A percentile compares a stretch with the other conserved stretches of the same genome.
Conservation (phyloP, 2,113 vertebrate species). For the Rhinoderma darwinii region DNA sequence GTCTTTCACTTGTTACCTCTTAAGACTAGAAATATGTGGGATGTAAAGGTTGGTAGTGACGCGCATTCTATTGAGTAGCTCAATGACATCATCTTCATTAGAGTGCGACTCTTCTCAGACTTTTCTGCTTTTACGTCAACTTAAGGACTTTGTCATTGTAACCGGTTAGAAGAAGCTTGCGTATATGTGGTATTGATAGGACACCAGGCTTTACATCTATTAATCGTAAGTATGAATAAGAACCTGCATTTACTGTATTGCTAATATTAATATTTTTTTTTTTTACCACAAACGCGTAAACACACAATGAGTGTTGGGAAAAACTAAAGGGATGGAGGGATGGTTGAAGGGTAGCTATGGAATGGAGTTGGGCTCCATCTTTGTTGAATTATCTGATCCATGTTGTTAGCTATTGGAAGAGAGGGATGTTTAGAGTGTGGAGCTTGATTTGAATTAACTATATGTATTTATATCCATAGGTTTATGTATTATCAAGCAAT, state of each 20-base stretch:
- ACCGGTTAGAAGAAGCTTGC: not conserved
- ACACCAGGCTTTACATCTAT: not conserved
- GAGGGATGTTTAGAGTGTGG: too few relatives aligned
- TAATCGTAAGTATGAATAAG: not conserved
- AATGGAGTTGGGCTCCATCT: too few relatives aligned
- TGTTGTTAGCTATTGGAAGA: too few relatives aligned
- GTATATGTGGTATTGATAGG: not conserved
- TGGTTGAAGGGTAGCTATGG: too few relatives aligned
- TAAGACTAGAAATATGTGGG: not conserved
- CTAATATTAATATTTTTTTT: not conserved
- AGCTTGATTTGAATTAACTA: too few relatives aligned
- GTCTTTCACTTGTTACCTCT: conserved; percentile 1
- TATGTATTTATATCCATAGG: too few relatives aligned
- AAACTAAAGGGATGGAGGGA: too few relatives aligned
- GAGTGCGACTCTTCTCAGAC: not conserved
- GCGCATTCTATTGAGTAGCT: not conserved
- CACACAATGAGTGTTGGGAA: too few relatives aligned
- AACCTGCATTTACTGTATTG: not conserved
- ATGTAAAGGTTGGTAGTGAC: conserved; percentile 19
- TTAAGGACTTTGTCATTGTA: not conserved
- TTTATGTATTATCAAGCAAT: too few relatives aligned
- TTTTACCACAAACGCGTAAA: too few relatives aligned
- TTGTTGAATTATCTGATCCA: too few relatives aligned
- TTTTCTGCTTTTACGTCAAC: not conserved
- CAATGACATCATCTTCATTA: not conserved